A percentile compares a stretch with the other conserved stretches of the same genome.
Conservation (phyloP, 2,888 invertebrate genomes). For the Eumerus sabulonum region DNA sequence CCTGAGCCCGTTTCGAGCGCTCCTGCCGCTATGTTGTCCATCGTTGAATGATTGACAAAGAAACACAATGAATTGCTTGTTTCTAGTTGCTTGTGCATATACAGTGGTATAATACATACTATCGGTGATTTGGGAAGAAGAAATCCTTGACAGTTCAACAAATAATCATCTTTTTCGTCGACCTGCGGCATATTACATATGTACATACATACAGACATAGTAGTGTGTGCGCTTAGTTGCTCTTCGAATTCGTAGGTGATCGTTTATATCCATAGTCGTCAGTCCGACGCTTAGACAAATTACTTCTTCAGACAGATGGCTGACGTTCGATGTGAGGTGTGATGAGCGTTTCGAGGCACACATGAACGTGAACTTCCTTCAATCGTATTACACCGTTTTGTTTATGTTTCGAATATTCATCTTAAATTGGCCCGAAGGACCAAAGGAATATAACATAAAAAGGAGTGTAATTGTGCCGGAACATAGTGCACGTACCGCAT, state of each 20-base stretch:
- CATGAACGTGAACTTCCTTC: slow-evolving; percentile 56
- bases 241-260: slow-evolving; percentile 8
- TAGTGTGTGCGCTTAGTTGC: not conserved
- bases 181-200: slow-evolving; percentile 25
- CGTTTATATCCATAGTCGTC: too few relatives aligned
- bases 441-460: slow-evolving; percentile 26
- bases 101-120: slow-evolving; percentile 20
- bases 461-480: slow-evolving; percentile 31
- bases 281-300: slow-evolving; percentile 60
- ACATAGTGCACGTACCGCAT: slow-evolving; percentile 55
- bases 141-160: slow-evolving; percentile 67
- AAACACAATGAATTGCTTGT: slow-evolving; percentile 63
- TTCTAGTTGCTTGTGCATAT: slow-evolving; percentile 21
- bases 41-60: slow-evolving; percentile 63
- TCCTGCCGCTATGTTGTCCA: slow-evolving; percentile 28
- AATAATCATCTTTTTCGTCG: slow-evolving; percentile 64
- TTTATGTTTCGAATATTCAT: slow-evolving; percentile 46
- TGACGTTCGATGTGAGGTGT: slow-evolving; percentile 67
- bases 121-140: slow-evolving; percentile 48
- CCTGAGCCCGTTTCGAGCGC: slow-evolving; percentile 45
- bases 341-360: slow-evolving; percentile 67
- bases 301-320: slow-evolving; percentile 65
- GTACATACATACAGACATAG: slow-evolving; percentile 12
- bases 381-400: slow-evolving; percentile 4
- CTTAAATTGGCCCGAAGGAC: slow-evolving; percentile 61